These are phyloP conservation scores for Chironomus tentans DNA, from an alignment of 2,888 invertebrate species.

Conservation along the genomic window DNA sequence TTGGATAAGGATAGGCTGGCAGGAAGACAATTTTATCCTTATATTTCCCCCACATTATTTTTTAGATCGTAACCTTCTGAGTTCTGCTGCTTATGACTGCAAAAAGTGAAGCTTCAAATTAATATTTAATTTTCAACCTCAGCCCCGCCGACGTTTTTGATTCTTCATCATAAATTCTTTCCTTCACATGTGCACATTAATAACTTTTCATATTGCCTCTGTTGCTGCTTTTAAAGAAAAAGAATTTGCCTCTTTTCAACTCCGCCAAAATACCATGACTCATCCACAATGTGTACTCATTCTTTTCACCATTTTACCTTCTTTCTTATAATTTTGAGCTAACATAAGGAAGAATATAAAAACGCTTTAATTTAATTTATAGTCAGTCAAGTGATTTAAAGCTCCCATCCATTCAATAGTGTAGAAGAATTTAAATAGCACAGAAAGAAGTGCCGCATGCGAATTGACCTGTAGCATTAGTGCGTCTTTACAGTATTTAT, in stretches of 20 bases:
- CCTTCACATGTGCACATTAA: neutral
- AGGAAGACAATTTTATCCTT: no score
- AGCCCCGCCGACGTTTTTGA: neutral
- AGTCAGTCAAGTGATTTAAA: constrained; percentile 19
- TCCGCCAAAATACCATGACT: neutral
- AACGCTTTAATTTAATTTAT: constrained; percentile 23
- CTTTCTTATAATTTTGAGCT: neutral
- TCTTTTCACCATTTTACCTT: neutral
- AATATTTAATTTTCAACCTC: constrained; percentile 20
- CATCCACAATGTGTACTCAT: neutral
- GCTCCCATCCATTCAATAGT: neutral
- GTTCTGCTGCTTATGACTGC: neutral
- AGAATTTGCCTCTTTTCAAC: neutral
- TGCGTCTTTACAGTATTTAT: constrained; percentile 16
- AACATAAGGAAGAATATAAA: neutral
- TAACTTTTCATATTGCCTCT: neutral
- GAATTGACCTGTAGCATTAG: constrained; percentile 24
- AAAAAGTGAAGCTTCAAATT: constrained; percentile 14
- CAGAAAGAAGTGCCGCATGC: neutral
- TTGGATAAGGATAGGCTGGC: neutral
- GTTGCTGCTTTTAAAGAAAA: neutral
- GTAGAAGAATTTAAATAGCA: neutral
- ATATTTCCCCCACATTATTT: neutral
- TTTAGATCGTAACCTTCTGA: neutral
- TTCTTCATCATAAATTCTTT: neutral